Evolutionary conservation across 2,888 invertebrate species (phyloP).

Genomic region (Dione juno): DNA sequence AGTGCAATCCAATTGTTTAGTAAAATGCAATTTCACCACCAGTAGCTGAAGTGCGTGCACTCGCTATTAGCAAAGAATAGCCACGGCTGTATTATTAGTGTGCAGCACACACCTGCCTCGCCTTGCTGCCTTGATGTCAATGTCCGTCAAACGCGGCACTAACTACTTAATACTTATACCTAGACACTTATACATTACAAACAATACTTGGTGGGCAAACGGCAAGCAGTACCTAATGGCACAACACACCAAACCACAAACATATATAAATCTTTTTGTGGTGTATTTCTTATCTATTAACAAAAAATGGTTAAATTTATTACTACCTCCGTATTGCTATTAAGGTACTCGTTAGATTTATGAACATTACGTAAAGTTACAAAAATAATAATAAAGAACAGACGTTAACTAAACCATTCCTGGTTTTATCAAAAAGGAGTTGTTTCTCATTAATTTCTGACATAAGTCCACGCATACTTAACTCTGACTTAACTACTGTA

Average conservation of each 20-base stretch:
- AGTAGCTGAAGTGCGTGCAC: constrained; percentile 47
- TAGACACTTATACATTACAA: constrained; percentile 49
- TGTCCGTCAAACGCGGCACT: constrained; percentile 73
- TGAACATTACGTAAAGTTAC: background rate
- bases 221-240: constrained; percentile 42
- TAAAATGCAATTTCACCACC: background rate
- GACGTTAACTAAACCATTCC: background rate
- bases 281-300: constrained; percentile 28
- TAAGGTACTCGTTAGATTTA: background rate
- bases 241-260: constrained; percentile 31
- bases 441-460: background rate
- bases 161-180: constrained; percentile 47
- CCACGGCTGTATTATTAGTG: constrained; percentile 45
- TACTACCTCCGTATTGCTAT: constrained; percentile 15
- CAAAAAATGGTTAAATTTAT: constrained; percentile 17
- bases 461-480: background rate
- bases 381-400: background rate
- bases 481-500: background rate
- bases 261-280: constrained; percentile 28
- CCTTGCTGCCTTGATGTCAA: constrained; percentile 74
- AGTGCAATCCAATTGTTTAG: constrained; percentile 9
- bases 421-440: background rate
- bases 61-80: constrained; percentile 52
- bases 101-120: constrained; percentile 69
- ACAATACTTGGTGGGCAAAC: constrained; percentile 50